These are phyloP conservation scores for Tanypteryx hageni DNA, from an alignment of 2,888 invertebrate species.

Conservation along the genomic window DNA sequence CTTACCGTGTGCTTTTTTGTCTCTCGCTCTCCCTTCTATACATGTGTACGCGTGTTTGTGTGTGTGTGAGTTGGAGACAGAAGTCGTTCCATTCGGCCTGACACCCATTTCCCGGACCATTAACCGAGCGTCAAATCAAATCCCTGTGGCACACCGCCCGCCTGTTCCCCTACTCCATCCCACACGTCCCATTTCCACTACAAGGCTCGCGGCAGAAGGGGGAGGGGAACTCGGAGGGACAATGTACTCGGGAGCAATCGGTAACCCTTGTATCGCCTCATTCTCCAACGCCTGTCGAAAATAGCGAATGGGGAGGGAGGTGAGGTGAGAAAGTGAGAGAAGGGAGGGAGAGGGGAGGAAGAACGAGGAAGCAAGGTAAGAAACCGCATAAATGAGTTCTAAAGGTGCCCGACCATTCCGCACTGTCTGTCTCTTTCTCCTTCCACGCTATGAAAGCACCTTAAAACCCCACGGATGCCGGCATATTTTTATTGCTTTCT, in stretches of 20 bases:
- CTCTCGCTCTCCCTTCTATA: not conserved
- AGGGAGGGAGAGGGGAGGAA: too few relatives aligned
- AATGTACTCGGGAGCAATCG: not conserved
- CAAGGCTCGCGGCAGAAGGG: not conserved
- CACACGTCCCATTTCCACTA: not conserved
- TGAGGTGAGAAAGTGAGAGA: too few relatives aligned
- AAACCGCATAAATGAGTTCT: too few relatives aligned
- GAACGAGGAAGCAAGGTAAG: too few relatives aligned
- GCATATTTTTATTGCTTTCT: too few relatives aligned
- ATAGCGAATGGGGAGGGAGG: not conserved
- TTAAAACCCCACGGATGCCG: too few relatives aligned
- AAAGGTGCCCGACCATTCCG: too few relatives aligned
- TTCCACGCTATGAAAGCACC: too few relatives aligned
- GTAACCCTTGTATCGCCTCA: not conserved
- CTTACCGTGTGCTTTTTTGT: not conserved
- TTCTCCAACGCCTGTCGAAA: not conserved
- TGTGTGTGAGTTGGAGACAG: not conserved
- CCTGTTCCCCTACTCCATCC: too few relatives aligned
- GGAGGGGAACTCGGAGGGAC: not conserved
- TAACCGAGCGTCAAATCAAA: constrained; percentile 23
- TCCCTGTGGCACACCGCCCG: constrained; percentile 3
- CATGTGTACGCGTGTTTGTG: not conserved
- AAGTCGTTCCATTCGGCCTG: not conserved
- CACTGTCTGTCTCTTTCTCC: too few relatives aligned
- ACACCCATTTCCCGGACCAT: constrained; percentile 16